Evolutionary conservation across 2,113 vertebrate species (phyloP), one percentile per base, ranked within the genome.

Genomic region (Tyrannus savana): DNA sequence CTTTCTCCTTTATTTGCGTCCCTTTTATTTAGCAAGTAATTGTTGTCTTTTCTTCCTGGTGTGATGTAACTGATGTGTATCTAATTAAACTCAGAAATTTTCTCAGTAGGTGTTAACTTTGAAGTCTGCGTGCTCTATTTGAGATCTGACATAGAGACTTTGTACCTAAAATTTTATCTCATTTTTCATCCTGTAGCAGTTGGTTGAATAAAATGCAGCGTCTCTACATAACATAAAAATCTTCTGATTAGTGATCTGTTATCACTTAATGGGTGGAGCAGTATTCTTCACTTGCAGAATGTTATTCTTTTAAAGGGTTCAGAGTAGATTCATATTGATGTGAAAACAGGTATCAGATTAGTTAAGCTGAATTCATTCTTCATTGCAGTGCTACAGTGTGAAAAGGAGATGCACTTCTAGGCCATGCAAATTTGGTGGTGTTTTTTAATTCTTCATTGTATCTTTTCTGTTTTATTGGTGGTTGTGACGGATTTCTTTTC

Each of bases 161-260:
- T 0, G 0, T 68, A 37, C 33, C 11, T n/a, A 55, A 41, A 49
- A 27, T 55, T 52, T 80, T 15, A 1, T 63, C 39, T 49, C 8
- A 2, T 27, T 82, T 84, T 72, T 81, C 23, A 17, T 60, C 5
- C 6, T 19, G 18, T 68, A 12, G 7, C 7, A 66, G 6, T 13
- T 85, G 27, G 6, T 58, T 84, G 14, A 72, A 14, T 56, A 64
- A 89, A 87, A 68, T 58, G 8, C 0, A 1, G 3, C 62, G 11
- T 73, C 27, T 75, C 53, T 85, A 12, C 13, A 24, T 25, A 27
- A 52, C 27, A 16, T 28, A 66, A 79, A 52, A 23, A 9, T 47
- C 18, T 31, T 41, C 17, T 81, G 19, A 41, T 64, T 7, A 78
- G 67, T 69, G 41, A 71, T 6, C 10, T 27, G 4, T 46, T 79